Evolutionary conservation across 2,113 vertebrate species (phyloP).

Genomic region (Amblyornis subalaris): DNA sequence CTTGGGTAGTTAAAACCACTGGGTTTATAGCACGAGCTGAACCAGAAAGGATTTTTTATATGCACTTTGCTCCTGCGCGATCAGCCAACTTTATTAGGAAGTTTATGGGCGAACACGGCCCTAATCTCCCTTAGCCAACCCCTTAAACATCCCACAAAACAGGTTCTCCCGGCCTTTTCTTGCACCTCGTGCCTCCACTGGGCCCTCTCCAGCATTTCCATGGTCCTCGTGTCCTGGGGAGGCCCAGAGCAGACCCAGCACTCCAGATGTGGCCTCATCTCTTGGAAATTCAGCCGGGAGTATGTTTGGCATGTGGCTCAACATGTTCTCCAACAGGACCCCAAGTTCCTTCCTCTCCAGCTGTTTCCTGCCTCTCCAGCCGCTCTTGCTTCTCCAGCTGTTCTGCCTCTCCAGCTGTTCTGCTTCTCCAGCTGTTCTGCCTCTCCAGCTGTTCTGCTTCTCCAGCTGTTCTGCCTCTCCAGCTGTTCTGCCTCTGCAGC

Average conservation of each 20-base stretch:
- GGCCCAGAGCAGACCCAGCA: background rate
- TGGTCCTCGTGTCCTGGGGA: no score
- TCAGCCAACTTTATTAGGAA: background rate
- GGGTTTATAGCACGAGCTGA: background rate
- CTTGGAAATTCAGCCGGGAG: background rate
- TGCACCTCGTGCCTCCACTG: background rate
- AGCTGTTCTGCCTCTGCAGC: background rate
- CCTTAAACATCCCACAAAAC: background rate
- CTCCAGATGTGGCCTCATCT: fast-evolving
- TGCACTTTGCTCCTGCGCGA: background rate
- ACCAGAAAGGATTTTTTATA: background rate
- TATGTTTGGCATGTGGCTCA: no score
- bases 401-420: background rate
- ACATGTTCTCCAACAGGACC: background rate
- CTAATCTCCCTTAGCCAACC: background rate
- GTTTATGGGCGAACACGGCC: background rate
- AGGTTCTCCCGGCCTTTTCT: background rate
- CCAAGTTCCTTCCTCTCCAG: background rate
- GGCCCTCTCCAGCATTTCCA: background rate
- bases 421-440: background rate
- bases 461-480: background rate
- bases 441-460: background rate
- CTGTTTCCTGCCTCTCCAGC: fast-evolving
- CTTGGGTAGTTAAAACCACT: background rate
- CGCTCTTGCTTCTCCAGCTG: background rate